Conservation (phyloP, 2,888 invertebrate species). For the Chymomyza caudatula region DNA sequence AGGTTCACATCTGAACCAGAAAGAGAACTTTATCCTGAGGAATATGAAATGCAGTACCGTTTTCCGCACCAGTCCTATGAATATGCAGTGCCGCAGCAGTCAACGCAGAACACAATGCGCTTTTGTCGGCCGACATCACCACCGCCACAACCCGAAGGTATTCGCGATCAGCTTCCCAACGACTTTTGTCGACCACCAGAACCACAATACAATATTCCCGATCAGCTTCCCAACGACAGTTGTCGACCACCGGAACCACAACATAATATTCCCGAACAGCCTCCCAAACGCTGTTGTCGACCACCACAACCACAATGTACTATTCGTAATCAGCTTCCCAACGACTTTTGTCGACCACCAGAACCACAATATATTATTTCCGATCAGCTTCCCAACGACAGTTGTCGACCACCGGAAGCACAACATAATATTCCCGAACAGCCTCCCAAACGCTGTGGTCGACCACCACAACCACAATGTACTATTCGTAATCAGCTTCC, state of each 20-base stretch:
- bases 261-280: not conserved
- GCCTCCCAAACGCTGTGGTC: no score
- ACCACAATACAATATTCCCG: not conserved
- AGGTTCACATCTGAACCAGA: no score
- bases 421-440: not conserved
- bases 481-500: no score
- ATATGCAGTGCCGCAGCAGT: no score
- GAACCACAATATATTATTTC: no score
- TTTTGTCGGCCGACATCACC: not conserved
- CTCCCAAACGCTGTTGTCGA: no score
- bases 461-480: not conserved
- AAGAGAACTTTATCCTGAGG: no score
- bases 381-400: no score
- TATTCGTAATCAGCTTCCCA: not conserved
- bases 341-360: not conserved
- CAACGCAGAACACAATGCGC: not conserved
- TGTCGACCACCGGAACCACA: not conserved
- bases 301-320: not conserved
- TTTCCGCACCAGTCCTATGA: not conserved
- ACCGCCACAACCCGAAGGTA: not conserved
- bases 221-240: no score
- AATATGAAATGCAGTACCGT: not conserved
- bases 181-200: not conserved
- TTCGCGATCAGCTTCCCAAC: not conserved
- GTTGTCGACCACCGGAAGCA: not conserved